Evolutionary conservation across 2,888 invertebrate species (phyloP).

Genomic region (Eupithecia subfuscata): DNA sequence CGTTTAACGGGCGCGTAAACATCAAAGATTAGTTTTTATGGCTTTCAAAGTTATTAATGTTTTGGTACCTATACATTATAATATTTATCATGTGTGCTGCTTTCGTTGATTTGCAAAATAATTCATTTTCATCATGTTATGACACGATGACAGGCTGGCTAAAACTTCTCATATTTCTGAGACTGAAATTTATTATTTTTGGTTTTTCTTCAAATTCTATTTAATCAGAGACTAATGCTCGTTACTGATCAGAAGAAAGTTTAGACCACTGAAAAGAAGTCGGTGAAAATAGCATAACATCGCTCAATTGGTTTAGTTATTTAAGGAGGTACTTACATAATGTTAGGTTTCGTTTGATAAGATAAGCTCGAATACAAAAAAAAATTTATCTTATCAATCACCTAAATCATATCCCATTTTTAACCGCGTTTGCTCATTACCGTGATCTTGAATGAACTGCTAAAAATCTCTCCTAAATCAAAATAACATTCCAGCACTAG

Average conservation of each 20-base stretch:
- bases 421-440: neutral
- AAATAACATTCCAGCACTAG: neutral
- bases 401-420: neutral
- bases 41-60: slow-evolving; percentile 12
- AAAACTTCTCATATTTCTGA: neutral
- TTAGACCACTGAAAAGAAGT: neutral
- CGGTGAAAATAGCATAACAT: neutral
- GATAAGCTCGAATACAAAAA: neutral
- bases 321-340: neutral
- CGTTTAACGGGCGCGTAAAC: slow-evolving; percentile 19
- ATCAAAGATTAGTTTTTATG: slow-evolving; percentile 26
- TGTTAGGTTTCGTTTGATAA: neutral
- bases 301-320: neutral
- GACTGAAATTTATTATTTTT: neutral
- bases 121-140: neutral
- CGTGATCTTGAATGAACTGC: neutral
- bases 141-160: neutral
- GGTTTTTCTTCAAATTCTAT: neutral
- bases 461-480: neutral
- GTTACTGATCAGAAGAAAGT: neutral
- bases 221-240: neutral
- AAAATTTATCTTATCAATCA: neutral
- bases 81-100: neutral
- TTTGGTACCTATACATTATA: neutral
- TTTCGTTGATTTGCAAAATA: neutral